phyloP scores from a whole-genome alignment of 2,113 vertebrate genomes.

The Hemichromis elongatus region DNA sequence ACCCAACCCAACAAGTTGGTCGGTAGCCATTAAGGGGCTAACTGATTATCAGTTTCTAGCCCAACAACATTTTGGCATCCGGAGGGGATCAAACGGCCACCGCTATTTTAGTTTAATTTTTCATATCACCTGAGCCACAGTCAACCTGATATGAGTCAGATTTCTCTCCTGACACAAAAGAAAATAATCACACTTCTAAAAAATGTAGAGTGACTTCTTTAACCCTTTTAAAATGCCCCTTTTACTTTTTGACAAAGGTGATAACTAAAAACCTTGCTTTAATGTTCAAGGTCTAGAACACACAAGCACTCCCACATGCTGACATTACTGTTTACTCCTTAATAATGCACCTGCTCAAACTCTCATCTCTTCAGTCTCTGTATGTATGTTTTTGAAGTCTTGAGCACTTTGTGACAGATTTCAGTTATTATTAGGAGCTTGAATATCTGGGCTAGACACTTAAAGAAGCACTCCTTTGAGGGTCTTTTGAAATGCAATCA shows the following conservation, averaged over 20 bases:
- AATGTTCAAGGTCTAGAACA: background rate
- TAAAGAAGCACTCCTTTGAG: background rate
- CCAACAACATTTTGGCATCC: background rate
- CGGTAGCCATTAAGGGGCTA: background rate
- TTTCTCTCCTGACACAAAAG: background rate
- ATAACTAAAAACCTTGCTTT: background rate
- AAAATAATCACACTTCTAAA: background rate
- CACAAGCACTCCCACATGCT: background rate
- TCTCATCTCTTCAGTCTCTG: background rate
- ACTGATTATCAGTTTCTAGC: background rate
- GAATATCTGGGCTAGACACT: background rate
- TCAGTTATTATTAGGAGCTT: constrained; percentile 7
- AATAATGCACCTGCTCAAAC: background rate
- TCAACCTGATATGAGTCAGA: background rate
- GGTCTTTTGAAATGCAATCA: background rate
- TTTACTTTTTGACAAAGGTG: background rate
- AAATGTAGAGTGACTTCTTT: background rate
- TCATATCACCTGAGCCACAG: background rate
- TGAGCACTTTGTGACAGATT: background rate
- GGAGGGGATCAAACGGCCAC: background rate
- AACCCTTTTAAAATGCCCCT: background rate
- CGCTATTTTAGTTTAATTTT: background rate
- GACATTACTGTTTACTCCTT: background rate
- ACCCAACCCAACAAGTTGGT: too few relatives aligned
- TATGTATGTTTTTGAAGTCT: background rate